Conservation (phyloP, 2,797 vertebrate species). For the Cercopithecus neglectus region DNA sequence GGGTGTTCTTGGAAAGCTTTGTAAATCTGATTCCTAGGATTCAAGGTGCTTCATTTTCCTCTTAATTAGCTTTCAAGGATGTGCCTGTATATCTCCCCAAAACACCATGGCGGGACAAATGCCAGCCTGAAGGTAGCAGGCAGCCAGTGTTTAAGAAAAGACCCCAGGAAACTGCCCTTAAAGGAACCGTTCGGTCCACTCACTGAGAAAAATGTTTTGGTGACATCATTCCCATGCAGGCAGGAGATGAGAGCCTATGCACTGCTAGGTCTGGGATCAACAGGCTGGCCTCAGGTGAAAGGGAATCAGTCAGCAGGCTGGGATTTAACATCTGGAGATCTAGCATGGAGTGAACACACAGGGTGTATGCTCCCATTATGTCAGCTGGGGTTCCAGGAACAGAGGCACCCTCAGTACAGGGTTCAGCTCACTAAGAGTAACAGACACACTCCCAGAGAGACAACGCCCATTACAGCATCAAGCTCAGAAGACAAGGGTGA, state of each 20-base stretch:
- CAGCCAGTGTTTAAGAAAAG: not conserved
- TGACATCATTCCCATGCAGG: not conserved
- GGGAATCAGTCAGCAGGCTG: not conserved
- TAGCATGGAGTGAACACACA: fast-evolving
- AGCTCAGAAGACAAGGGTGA: not conserved
- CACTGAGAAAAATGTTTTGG: not conserved
- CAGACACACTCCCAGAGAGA: not conserved
- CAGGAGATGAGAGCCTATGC: not conserved
- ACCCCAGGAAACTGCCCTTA: not conserved
- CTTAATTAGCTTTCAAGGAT: not conserved
- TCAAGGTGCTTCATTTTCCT: not conserved
- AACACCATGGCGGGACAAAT: not conserved
- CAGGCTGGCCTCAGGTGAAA: not conserved
- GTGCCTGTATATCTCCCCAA: not conserved
- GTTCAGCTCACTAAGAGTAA: not conserved
- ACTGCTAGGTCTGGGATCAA: not conserved
- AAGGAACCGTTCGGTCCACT: not conserved
- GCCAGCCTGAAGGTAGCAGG: not conserved
- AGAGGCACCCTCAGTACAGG: too few relatives aligned
- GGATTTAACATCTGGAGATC: not conserved
- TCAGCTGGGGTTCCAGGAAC: not conserved
- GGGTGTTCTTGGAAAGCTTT: not conserved
- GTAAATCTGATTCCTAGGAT: not conserved
- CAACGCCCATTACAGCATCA: too few relatives aligned
- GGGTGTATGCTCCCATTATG: not conserved